Base-by-base conservation (phyloP, 2,113 vertebrate species). In the Dipodomys ordii region DNA sequence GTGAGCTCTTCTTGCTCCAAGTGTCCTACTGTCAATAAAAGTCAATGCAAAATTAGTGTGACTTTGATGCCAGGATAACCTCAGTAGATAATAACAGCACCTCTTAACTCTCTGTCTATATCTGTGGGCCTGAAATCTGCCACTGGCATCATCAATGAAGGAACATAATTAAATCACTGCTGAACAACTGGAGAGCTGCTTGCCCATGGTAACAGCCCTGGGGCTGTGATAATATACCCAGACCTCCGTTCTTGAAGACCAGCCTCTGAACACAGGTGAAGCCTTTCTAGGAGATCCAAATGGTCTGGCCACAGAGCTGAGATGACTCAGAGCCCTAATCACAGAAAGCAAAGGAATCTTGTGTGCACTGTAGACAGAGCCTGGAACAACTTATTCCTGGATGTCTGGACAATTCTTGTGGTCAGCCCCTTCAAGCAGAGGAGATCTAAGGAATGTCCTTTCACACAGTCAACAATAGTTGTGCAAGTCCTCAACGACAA, bases 261-360 rank as follows among this genome's bases (percentile, higher is more conserved):
- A 46, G 46, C 22, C 64, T 25, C 49, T 65, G 32, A 88, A 53
- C 39, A 73, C 76, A 93, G 49, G 68, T 89, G 69, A 94, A 57
- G 4, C 5, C 30, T 23, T 90, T 84, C 73, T 57, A 83, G 72
- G 80, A 62, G n/a, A 79, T 39, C 30, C 80, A 81, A 78, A 78
- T 30, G 76, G 39, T 35, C 60, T 44, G 30, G 72, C 22, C 46
- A 87, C 16, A 32, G 88, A 93, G 76, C 77, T 94, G 39, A 81
- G 44, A 32, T 72, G 30, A 90, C 32, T 93, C 78, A 83, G 68
- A 78, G 82, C 64, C 93, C 71, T 64, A 60, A 84, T 74, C 46
- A 44, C 0, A 16, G 84, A 77, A 84, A 71, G 77, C 10, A 78
- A 28, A 73, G 4, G 60, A 53, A 32, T 60, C 60, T 35, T 35